Base-by-base conservation (phyloP, 2,113 vertebrate species). In the Xyliphius kryptos region DNA sequence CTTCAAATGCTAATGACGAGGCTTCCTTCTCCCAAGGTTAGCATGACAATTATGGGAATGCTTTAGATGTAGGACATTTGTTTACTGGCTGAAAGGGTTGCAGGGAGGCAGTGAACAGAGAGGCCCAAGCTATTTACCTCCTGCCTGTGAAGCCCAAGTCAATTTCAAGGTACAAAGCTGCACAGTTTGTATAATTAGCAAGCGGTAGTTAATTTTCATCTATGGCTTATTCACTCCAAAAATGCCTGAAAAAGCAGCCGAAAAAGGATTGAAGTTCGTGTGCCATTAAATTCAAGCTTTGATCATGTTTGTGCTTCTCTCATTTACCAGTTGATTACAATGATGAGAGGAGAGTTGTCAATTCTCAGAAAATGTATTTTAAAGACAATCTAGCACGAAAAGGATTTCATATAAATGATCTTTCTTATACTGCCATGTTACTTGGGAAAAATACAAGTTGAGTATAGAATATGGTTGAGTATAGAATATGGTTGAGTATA, bases 1-100 rank as follows among this genome's bases (percentile, higher is more conserved):
- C 95, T 95, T 98, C 92, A 98, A 94, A 97, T 97, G 93, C 93
- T 95, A 97, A 97, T 96, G 87, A 85, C 80, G 89, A 89, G 90
- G 90, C 90, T 92, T 89, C 73, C 79, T 90, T 91, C 89, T 90
- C 90, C n/a, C 89, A 92, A 94, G 91, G 93, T 95, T 97, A 97
- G 94, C 94, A 93, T 93, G 92, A 94, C 91, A 95, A 94, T 95
- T 88, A 92, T 94, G 92, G 89, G 91, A 95, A 94, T 91, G 91
- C 91, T 93, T 94, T 89, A 92, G 92, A 93, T 95, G 91, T 90
- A 83, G 88, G 87, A 90, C 92, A 89, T 94, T 95, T 94, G 92
- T 94, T 95, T 92, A 93, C 87, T 78, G 32, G 87, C 90, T 95
- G 91, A 96, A 97, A 93, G 90, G 87, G 71, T n/a, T 78, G 81